A percentile compares a stretch with the other conserved stretches of the same genome.
phyloP scores from a whole-genome alignment of 2,113 vertebrate species.

The Lamprologus tigripictilis region DNA sequence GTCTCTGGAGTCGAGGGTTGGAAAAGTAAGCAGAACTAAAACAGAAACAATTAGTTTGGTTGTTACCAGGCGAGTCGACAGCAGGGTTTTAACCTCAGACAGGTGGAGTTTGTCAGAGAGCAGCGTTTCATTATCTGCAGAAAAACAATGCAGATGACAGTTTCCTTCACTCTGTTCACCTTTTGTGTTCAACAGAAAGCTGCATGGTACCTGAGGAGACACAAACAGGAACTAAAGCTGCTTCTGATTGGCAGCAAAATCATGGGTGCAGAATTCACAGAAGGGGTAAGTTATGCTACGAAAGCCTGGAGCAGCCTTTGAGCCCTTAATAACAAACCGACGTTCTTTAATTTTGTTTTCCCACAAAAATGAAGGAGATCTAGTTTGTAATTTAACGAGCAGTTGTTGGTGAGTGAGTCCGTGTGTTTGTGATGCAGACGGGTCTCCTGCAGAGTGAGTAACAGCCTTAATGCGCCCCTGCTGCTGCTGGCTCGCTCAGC shows the following conservation, averaged over 20 bases:
- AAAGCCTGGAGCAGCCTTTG: background rate
- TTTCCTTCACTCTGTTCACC: background rate
- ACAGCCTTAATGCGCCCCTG: background rate
- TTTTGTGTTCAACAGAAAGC: constrained; percentile 68
- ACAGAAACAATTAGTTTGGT: background rate
- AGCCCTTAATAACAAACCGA: background rate
- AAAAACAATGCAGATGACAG: background rate
- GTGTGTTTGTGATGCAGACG: constrained; percentile 8
- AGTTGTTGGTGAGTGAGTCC: background rate
- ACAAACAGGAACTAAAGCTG: constrained; percentile 82
- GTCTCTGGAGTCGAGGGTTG: background rate
- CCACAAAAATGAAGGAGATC: background rate
- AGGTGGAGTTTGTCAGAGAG: background rate
- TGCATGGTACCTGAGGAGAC: constrained; percentile 71
- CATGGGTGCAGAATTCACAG: constrained; percentile 77
- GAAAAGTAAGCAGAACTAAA: background rate
- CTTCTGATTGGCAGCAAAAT: constrained; percentile 74
- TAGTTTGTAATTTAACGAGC: background rate
- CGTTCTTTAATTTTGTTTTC: background rate
- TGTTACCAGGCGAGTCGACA: background rate
- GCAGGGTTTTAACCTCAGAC: background rate
- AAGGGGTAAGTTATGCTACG: constrained; percentile 72
- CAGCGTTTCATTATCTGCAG: background rate
- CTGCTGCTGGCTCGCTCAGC: background rate
- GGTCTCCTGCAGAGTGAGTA: background rate